phyloP scores from a whole-genome alignment of 2,113 vertebrate species.

The Alaudala cheleensis region DNA sequence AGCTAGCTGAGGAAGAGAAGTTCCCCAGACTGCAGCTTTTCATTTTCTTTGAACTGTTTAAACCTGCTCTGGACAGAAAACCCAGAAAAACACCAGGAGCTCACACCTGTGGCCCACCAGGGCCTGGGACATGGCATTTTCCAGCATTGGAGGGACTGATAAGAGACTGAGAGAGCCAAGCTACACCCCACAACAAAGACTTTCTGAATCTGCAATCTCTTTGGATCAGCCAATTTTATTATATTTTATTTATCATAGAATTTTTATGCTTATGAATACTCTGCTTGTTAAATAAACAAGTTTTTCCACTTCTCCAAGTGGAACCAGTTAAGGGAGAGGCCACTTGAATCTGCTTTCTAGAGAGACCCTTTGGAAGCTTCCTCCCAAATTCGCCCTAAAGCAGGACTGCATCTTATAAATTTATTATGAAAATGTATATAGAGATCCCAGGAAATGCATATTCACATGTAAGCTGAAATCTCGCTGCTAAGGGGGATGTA shows the following conservation, averaged over 20 bases:
- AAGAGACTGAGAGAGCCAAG: neutral
- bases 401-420: neutral
- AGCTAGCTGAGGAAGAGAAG: neutral
- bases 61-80: neutral
- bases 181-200: neutral
- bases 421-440: neutral
- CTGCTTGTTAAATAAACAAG: neutral
- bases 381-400: neutral
- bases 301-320: neutral
- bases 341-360: neutral
- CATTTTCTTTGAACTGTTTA: neutral
- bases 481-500: rapidly evolving
- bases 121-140: neutral
- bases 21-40: neutral
- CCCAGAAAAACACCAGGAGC: neutral
- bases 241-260: too few species aligned
- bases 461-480: neutral
- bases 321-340: neutral
- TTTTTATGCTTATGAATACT: neutral
- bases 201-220: neutral
- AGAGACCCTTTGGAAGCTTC: neutral
- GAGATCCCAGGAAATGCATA: neutral
- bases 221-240: neutral
- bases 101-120: neutral
- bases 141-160: neutral